Evolutionary conservation across 2,888 invertebrate species (phyloP).

Genomic region (Meliscaeva auricollis): DNA sequence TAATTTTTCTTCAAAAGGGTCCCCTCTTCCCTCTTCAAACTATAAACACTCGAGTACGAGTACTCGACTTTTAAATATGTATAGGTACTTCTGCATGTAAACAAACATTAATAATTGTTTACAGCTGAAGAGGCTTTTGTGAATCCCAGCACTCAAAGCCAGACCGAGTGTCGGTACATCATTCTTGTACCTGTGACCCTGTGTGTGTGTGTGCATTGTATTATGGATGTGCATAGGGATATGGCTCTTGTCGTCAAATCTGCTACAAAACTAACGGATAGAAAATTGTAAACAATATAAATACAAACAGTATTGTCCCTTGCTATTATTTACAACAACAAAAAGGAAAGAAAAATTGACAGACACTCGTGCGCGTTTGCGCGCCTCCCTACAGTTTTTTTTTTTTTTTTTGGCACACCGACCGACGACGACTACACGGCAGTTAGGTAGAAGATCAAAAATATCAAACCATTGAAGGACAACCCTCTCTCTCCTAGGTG

Average conservation of each 20-base stretch:
- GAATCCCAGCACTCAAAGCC: background rate
- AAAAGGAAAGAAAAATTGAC: too few relatives aligned
- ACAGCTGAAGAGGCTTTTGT: constrained; percentile 35
- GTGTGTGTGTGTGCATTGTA: background rate
- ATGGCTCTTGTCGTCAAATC: background rate
- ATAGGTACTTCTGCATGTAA: constrained; percentile 46
- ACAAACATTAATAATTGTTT: constrained; percentile 67
- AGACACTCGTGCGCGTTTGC: constrained; percentile 30
- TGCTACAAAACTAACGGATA: constrained; percentile 29
- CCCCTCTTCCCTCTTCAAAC: constrained; percentile 42
- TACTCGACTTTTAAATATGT: constrained; percentile 50
- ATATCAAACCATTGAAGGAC: background rate
- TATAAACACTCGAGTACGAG: too few relatives aligned
- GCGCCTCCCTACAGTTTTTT: constrained; percentile 54
- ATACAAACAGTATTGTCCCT: constrained; percentile 19
- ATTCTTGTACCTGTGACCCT: background rate
- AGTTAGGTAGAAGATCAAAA: background rate
- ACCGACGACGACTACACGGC: too few relatives aligned
- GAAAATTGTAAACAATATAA: constrained; percentile 63
- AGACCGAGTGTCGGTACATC: background rate
- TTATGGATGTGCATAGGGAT: background rate
- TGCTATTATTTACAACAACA: constrained; percentile 9
- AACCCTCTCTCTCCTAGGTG: constrained; percentile 12
- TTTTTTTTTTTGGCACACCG: constrained; percentile 36
- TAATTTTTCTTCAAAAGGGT: constrained; percentile 29